Evolutionary conservation across 2,113 vertebrate species (phyloP).

Genomic region (Sisor rabdophorus): DNA sequence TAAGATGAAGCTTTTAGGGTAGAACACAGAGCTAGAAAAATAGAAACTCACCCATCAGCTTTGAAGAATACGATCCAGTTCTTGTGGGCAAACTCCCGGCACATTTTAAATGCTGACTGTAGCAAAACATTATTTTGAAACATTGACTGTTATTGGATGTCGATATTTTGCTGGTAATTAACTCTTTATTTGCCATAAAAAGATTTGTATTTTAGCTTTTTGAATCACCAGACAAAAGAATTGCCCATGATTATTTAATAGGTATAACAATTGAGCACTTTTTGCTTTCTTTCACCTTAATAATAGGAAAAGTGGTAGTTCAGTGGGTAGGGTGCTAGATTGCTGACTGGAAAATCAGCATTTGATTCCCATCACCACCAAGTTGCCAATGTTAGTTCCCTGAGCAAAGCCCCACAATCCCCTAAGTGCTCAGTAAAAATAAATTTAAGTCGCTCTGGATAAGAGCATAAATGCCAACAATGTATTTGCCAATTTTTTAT

Average conservation of each 20-base stretch:
- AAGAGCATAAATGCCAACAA: no score
- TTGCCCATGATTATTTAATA: not conserved
- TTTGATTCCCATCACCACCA: no score
- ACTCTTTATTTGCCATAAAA: not conserved
- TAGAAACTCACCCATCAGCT: constrained; percentile 78
- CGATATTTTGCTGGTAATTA: not conserved
- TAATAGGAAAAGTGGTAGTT: no score
- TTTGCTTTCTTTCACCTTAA: not conserved
- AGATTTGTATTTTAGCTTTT: not conserved
- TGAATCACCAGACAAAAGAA: not conserved
- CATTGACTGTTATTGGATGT: not conserved
- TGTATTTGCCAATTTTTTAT: no score
- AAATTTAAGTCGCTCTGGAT: no score
- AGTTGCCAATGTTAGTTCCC: no score
- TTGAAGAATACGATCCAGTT: constrained; percentile 96
- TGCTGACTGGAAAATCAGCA: no score
- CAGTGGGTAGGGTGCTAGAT: no score
- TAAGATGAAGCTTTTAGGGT: not conserved
- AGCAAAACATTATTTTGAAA: constrained; percentile 8
- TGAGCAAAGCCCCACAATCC: no score
- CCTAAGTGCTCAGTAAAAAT: no score
- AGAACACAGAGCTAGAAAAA: not conserved
- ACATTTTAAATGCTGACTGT: constrained; percentile 82
- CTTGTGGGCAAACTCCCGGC: constrained; percentile 90
- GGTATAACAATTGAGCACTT: not conserved